Conservation (phyloP, 2,113 vertebrate species). For the Vombatus ursinus region DNA sequence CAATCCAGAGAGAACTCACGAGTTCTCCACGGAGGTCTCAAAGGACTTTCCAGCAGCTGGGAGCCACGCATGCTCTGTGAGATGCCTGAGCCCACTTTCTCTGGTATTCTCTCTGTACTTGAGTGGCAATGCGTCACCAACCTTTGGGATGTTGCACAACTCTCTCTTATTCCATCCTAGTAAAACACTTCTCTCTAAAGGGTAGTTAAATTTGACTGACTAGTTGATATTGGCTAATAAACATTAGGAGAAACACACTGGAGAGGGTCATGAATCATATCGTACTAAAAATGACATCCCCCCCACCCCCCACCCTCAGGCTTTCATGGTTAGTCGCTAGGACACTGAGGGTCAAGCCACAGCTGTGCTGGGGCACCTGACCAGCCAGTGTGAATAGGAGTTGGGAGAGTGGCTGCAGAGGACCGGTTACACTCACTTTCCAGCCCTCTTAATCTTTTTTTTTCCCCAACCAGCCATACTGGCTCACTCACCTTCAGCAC, state of each 20-base stretch:
- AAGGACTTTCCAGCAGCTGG: not conserved
- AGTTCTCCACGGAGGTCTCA: not conserved
- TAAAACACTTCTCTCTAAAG: not conserved
- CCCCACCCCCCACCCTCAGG: not conserved
- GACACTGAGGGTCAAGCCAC: not conserved
- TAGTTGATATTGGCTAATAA: not conserved
- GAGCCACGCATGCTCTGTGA: no score
- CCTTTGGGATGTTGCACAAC: not conserved
- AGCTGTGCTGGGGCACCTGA: no score
- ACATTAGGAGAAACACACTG: not conserved
- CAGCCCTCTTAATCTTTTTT: not conserved
- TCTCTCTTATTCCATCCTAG: no score
- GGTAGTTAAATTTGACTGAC: not conserved
- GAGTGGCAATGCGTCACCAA: not conserved
- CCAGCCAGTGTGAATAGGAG: not conserved
- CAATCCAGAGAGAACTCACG: not conserved
- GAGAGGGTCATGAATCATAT: not conserved
- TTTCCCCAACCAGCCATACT: not conserved
- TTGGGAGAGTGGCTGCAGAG: not conserved
- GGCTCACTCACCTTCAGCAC: not conserved
- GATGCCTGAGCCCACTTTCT: no score
- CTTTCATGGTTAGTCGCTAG: not conserved
- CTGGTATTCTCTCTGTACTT: not conserved
- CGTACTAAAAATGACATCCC: not conserved
- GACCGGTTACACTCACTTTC: not conserved